phyloP scores from a whole-genome alignment of 2,888 invertebrate species.

The Minunthozetes semirufus region DNA sequence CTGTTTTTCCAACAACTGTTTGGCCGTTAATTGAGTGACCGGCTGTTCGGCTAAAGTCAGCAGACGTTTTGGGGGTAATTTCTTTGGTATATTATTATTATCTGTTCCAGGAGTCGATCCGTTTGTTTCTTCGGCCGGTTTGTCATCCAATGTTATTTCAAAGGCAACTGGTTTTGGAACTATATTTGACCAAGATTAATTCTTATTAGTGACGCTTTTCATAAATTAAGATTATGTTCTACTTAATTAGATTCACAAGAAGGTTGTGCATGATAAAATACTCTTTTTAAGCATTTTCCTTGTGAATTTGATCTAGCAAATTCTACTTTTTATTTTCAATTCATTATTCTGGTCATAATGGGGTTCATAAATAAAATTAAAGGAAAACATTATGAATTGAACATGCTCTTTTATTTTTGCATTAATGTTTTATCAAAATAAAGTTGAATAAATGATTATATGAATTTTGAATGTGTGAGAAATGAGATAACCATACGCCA shows the following conservation, averaged over 20 bases:
- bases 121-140: not conserved
- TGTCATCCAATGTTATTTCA: slow-evolving; percentile 30
- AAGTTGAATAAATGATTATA: too few relatives aligned
- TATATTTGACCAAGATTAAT: not conserved
- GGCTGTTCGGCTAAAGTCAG: slow-evolving; percentile 21
- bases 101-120: not conserved
- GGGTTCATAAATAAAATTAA: too few relatives aligned
- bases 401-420: too few relatives aligned
- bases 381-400: too few relatives aligned
- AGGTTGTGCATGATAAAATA: too few relatives aligned
- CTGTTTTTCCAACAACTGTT: slow-evolving; percentile 35
- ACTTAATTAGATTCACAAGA: too few relatives aligned
- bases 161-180: slow-evolving; percentile 36
- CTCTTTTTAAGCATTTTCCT: too few relatives aligned
- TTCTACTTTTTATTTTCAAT: too few relatives aligned
- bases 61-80: slow-evolving; percentile 3
- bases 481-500: not conserved
- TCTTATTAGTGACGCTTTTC: not conserved
- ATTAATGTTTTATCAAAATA: too few relatives aligned
- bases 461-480: not conserved
- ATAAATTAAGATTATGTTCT: not conserved
- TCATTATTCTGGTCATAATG: too few relatives aligned
- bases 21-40: not conserved
- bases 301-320: too few relatives aligned
- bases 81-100: not conserved